These are phyloP conservation scores for Hydroisotoma schaefferi DNA, from an alignment of 2,888 invertebrate genomes.

Conservation along the genomic window DNA sequence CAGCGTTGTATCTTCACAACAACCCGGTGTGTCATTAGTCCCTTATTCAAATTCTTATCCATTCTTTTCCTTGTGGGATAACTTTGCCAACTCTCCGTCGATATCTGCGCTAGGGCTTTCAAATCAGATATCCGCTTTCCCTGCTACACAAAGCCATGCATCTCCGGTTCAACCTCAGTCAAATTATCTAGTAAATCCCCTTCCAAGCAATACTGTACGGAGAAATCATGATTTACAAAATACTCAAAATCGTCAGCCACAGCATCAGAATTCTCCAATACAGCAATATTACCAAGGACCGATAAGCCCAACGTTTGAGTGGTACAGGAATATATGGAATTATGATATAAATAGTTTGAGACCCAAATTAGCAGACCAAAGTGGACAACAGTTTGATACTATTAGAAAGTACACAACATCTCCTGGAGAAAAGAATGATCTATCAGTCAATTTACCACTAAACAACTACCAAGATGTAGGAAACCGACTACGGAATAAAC, in stretches of 20 bases:
- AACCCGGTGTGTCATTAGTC: not conserved
- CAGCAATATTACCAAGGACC: conserved; percentile 10
- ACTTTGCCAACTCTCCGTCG: not conserved
- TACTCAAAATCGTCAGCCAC: not conserved
- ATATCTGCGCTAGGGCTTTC: not conserved
- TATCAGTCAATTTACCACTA: conserved; percentile 23
- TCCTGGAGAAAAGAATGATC: not conserved
- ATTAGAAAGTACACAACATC: too few species aligned
- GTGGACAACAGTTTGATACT: not conserved
- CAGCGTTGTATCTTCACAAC: not conserved
- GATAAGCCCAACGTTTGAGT: conserved; percentile 14
- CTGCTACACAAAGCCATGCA: not conserved
- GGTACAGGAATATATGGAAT: conserved; percentile 28
- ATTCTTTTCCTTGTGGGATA: not conserved
- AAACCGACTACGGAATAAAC: conserved; percentile 13
- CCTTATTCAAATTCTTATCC: conserved; percentile 7
- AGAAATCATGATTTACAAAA: not conserved
- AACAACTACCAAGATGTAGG: conserved; percentile 32
- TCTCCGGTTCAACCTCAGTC: conserved; percentile 3
- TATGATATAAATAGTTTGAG: conserved; percentile 15
- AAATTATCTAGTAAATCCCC: not conserved
- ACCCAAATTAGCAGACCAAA: not conserved
- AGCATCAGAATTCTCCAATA: not conserved
- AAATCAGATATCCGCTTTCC: not conserved
- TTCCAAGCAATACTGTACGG: not conserved